Base-by-base conservation (phyloP, 35 echinoderm and acorn worm species). In the Lytechinus pictus region DNA sequence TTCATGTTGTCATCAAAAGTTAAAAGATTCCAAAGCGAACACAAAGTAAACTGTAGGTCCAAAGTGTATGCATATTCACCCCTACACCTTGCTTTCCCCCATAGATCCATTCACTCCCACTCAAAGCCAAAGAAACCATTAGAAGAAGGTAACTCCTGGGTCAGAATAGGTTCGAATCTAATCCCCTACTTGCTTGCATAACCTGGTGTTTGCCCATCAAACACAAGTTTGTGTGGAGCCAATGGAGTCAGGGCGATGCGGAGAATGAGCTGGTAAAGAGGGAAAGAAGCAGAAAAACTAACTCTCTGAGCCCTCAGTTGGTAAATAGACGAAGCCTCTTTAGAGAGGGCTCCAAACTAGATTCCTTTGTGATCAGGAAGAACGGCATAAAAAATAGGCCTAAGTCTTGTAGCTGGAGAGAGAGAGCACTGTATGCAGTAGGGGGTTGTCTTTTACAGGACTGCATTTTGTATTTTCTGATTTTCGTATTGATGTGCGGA, bases 311-410 rank as follows among this genome's bases (percentile, higher is more conserved):
- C 27, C 27, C 57, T 54, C 53, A 27, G 92, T 21, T 13, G 92
- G 92, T 24, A 93, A 93, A 93, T 44, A 93, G 53, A 28, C n/a
- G 92, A 93, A 93, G 92, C 92, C 92, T 93, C 92, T 93, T 93
- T 93, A 27, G 27, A 93, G 92, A 57, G 33, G 33, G 92, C 53
- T 90, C 11, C 28, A 90, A 90, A 90, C 52, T 44, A 90, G 52
- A 90, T 54, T 21, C 24, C 52, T 90, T 90, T 90, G 88, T 90
- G 28, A 90, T 90, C 13, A 44, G 28, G n/a, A 90, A 14, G 88
- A 90, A 90, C 88, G 11, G 88, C 52, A 90, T 90, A 52, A 57
- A 10, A 57, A 79, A 79, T 79, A 79, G n/a, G 66, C 6, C n/a
- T 13, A 79, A 79, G 19, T n/a, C n/a, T 13, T 79, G 19, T 16